Conservation (phyloP, 2,113 vertebrate species). For the Sander vitreus region DNA sequence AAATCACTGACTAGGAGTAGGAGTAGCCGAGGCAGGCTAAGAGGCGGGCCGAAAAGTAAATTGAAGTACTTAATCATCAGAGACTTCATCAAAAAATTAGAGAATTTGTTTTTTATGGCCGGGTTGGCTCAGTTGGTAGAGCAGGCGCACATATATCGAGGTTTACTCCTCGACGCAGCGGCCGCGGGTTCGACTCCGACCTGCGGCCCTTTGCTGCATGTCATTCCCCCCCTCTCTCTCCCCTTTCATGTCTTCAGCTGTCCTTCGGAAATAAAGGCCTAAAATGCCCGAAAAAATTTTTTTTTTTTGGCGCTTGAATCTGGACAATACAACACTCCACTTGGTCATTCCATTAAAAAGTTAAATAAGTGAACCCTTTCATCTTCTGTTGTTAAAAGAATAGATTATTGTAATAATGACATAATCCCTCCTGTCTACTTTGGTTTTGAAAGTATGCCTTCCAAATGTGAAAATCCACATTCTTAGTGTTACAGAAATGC, state of each 20-base stretch:
- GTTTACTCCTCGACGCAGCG: too few species aligned
- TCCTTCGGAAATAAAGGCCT: too few species aligned
- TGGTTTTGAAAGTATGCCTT: background rate
- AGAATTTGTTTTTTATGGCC: too few species aligned
- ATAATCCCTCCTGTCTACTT: background rate
- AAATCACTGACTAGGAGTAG: slow-evolving; percentile 58
- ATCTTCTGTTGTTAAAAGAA: background rate
- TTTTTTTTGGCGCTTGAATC: background rate
- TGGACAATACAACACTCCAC: background rate
- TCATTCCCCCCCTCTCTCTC: too few species aligned
- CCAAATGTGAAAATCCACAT: background rate
- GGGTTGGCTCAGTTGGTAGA: too few species aligned
- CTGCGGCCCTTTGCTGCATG: too few species aligned
- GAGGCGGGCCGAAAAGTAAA: slow-evolving; percentile 20
- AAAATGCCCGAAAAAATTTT: too few species aligned
- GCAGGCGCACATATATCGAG: too few species aligned
- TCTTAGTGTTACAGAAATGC: background rate
- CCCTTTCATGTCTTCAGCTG: too few species aligned
- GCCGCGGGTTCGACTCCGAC: too few species aligned
- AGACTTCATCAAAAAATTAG: background rate
- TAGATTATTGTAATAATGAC: background rate
- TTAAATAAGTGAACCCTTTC: background rate
- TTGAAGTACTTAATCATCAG: slow-evolving; percentile 20
- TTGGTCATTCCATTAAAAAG: too few species aligned
- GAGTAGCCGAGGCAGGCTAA: slow-evolving; percentile 33